These are phyloP conservation scores for Montipora capitata DNA, from an alignment of 92 coral and sea anemone species.

Conservation along the genomic window DNA sequence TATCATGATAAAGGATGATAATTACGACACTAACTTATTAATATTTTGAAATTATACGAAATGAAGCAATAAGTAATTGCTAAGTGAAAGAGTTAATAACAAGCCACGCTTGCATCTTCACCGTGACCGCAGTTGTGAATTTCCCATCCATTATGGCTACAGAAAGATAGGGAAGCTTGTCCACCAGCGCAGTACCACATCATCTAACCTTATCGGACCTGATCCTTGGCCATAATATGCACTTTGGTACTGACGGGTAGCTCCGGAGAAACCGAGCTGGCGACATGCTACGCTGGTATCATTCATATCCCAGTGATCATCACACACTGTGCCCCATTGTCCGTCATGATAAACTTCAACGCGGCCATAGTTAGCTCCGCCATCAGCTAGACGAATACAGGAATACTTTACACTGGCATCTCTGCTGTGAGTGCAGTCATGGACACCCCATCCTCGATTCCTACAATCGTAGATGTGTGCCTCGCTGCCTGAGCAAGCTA, in stretches of 20 bases:
- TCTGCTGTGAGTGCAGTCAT: background rate
- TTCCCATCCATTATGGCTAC: background rate
- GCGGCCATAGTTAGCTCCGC: background rate
- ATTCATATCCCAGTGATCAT: too few species aligned
- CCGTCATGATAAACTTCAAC: too few species aligned
- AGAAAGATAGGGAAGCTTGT: background rate
- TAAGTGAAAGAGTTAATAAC: background rate
- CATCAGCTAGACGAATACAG: background rate
- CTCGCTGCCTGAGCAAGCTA: too few species aligned
- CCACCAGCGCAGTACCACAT: background rate
- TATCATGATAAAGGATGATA: too few species aligned
- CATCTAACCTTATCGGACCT: background rate
- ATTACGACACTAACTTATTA: too few species aligned
- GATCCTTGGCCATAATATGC: background rate
- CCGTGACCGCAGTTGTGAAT: background rate
- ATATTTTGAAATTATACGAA: too few species aligned
- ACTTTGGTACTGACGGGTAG: too few species aligned
- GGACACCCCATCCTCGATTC: background rate
- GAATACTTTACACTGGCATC: constrained; percentile 8
- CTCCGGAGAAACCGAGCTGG: too few species aligned
- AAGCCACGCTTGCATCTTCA: background rate
- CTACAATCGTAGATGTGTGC: background rate
- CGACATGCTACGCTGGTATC: too few species aligned
- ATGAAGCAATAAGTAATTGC: too few species aligned
- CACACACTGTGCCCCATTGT: too few species aligned